Evolutionary conservation across 2,113 vertebrate species (phyloP), one percentile per base, ranked within the genome.

Genomic region (Seriola rivoliana): DNA sequence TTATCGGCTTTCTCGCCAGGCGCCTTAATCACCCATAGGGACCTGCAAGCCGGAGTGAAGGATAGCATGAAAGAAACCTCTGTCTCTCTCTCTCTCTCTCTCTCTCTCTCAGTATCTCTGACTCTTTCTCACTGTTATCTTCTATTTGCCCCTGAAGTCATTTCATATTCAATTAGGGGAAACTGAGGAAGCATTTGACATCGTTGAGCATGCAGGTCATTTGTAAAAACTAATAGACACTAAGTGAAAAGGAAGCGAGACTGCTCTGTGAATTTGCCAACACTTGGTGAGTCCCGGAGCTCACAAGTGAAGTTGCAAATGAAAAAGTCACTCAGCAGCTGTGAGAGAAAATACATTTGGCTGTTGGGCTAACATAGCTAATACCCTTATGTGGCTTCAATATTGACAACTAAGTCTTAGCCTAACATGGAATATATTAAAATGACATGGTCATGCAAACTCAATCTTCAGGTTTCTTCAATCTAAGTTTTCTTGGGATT

Each of bases 151-250:
- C 83, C 88, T 91, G 66, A 89, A 85, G 85, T 82, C 59, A 85
- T 89, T 92, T 88, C 79, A 80, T 91, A 92, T 91, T 88, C 76
- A 89, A 85, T 91, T 72, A 76, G 50, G 40, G 66, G 72, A 76
- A 85, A 71, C 55, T 11, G 69, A 89, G 71, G 69, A 88, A 78
- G 67, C 78, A 78, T 84, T 90, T 67, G 54, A 81, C 60, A 13
- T 69, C 55, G 50, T 64, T 55, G 60, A 71, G 80, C 81, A 75
- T 62, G 80, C 75, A 70, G 80, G 87, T 88, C 71, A 89, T 91
- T 84, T 88, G 80, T 83, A 66, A 78, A 72, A 64, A 46, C 79
- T 85, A 85, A 90, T 69, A 85, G 77, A 89, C 58, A 68, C 55
- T 80, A 85, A 85, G 81, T 88, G 54, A 77, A 84, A 80, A 74